Base-by-base conservation (phyloP, 1,140 invertebrate species). In the Trichomalopsis sarcophagae region DNA sequence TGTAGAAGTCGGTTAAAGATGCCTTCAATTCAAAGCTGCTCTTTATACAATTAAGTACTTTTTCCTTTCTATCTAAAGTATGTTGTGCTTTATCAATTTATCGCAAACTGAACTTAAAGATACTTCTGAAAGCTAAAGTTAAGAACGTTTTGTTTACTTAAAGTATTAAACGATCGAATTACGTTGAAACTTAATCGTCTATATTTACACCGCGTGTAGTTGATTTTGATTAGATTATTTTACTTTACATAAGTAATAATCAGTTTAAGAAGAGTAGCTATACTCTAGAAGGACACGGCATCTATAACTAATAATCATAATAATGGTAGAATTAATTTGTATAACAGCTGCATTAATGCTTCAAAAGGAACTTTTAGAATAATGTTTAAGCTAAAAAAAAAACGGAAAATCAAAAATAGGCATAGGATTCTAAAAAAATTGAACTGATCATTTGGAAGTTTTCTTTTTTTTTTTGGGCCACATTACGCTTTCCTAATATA, bases 341-440 rank as follows among this genome's bases (percentile, higher is more conserved):
- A 11, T 84, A 50, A 84, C 50, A 83, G 36, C 30, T 69, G 77
- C 40, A 47, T 27, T 66, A 75, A 27, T 74, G 77, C 33, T 80
- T 84, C 17, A 80, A 80, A 74, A 55, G n/a, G 66, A 62, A 83
- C 13, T 4, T 73, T 23, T 23, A 84, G 44, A 66, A 27, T 84
- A 84, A 62, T 55, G 30, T 21, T 75, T 75, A 80, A 84, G 77
- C 47, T 71, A 79, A 78, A 79, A 80, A 69, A 47, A 27, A 27
- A n/a, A n/a, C n/a, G 68, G 36, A 85, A 82, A 85, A 77, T 85
- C 73, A 82, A 85, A 85, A 85, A 85, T 82, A 85, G 79, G 75
- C 13, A 82, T 85, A 85, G 84, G 71, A 33, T 76, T 69, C n/a
- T 81, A 44, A 79, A 69, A 74, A 4, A 68, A 73, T 66, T 44